phyloP scores from a whole-genome alignment of 2,888 invertebrate genomes.

The Zygaena filipendulae region DNA sequence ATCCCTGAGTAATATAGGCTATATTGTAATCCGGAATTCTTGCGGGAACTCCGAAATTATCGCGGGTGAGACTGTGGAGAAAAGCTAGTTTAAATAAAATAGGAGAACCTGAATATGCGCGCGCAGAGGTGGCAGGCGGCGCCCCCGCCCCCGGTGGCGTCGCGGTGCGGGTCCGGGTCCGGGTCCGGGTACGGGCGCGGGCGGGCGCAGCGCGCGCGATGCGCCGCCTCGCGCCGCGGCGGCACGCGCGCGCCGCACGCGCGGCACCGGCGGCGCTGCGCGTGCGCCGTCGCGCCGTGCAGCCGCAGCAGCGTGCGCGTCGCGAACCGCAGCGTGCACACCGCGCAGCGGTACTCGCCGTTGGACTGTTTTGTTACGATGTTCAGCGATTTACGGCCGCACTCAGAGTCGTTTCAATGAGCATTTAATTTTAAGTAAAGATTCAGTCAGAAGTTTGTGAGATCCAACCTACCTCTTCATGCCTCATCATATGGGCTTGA shows the following conservation, averaged over 20 bases:
- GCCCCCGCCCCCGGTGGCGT: conserved; percentile 2
- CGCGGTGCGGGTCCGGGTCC: too few species aligned
- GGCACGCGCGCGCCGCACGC: conserved; percentile 20
- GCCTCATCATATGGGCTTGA: conserved; percentile 58
- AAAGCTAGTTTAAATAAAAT: not conserved
- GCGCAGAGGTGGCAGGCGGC: conserved; percentile 31
- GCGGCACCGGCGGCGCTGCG: conserved; percentile 25
- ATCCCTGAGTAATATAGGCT: too few species aligned
- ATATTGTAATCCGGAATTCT: too few species aligned
- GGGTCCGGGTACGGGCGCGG: not conserved
- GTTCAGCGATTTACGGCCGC: not conserved
- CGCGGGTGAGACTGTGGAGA: too few species aligned
- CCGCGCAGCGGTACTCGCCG: conserved; percentile 37
- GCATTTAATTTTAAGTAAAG: not conserved
- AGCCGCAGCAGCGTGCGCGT: conserved; percentile 30
- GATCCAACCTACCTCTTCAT: conserved; percentile 58
- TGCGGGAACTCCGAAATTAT: too few species aligned
- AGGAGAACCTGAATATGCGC: conserved; percentile 21
- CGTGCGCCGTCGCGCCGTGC: conserved; percentile 27
- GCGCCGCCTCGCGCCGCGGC: conserved; percentile 20
- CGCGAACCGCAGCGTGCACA: conserved; percentile 48
- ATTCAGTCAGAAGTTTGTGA: too few species aligned
- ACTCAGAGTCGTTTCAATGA: too few species aligned
- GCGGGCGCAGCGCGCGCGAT: conserved; percentile 20
- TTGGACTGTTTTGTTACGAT: conserved; percentile 52